A percentile compares a stretch with the other conserved stretches of the same genome.
These are phyloP conservation scores for Phrynocephalus forsythii DNA, from an alignment of 2,797 vertebrate species.

Conservation along the genomic window DNA sequence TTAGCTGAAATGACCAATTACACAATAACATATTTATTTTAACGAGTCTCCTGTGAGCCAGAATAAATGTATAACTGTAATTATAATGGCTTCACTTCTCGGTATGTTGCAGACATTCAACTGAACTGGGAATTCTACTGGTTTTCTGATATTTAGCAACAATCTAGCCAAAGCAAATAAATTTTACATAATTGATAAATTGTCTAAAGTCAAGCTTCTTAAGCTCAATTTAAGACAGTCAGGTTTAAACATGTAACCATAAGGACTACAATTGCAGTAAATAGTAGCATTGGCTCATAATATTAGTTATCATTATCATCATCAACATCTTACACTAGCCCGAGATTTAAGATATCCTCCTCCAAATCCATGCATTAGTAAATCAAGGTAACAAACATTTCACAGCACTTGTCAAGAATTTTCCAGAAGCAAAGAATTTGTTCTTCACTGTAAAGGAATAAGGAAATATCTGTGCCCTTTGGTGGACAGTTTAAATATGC, in stretches of 20 bases:
- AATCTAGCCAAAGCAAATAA: constrained; percentile 3
- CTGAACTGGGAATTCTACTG: background rate
- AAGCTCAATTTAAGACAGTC: constrained; percentile 5
- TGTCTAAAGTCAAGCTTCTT: background rate
- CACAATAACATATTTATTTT: background rate
- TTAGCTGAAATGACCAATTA: constrained; percentile 21
- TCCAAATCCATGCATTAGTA: background rate
- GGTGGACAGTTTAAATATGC: no score
- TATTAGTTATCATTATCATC: no score
- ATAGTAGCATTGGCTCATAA: background rate
- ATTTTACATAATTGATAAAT: background rate
- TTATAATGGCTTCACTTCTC: background rate
- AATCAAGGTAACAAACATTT: no score
- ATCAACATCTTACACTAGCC: background rate
- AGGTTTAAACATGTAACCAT: background rate
- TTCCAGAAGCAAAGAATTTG: no score
- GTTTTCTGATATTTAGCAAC: background rate
- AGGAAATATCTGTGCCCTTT: no score
- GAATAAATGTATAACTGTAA: constrained; percentile 10
- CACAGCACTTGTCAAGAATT: no score
- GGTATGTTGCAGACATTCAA: background rate
- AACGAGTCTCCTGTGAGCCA: background rate
- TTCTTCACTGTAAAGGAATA: no score
- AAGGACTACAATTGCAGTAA: background rate
- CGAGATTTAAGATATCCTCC: background rate